These are phyloP conservation scores for Eustalomyia histrio DNA, from an alignment of 2,888 invertebrate genomes.

Conservation along the genomic window DNA sequence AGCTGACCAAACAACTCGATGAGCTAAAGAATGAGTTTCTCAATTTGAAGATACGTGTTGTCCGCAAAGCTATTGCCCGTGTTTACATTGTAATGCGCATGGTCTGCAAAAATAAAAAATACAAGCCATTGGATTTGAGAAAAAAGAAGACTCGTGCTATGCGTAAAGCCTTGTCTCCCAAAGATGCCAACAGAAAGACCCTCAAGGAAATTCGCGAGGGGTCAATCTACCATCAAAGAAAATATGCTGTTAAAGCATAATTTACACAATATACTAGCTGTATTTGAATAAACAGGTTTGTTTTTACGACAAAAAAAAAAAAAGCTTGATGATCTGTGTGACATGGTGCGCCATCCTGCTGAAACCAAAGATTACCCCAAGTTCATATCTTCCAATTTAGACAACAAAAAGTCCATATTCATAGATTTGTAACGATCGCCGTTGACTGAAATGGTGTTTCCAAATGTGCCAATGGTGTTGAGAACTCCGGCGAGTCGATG, in stretches of 20 bases:
- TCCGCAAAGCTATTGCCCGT: constrained; percentile 98
- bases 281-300: neutral
- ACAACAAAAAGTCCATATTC: no score
- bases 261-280: neutral
- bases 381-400: no score
- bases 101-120: constrained; percentile 96
- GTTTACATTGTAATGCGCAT: constrained; percentile 98
- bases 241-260: constrained; percentile 98
- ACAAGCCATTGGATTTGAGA: constrained; percentile 97
- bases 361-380: no score
- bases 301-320: no score
- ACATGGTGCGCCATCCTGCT: no score
- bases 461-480: no score
- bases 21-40: constrained; percentile 98
- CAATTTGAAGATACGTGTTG: constrained; percentile 95
- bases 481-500: no score
- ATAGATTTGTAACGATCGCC: no score
- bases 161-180: constrained; percentile 92
- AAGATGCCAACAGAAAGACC: constrained; percentile 92
- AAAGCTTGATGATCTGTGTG: no score
- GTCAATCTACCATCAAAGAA: constrained; percentile 92
- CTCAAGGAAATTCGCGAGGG: constrained; percentile 93
- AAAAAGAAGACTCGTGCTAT: constrained; percentile 98
- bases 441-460: no score
- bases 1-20: constrained; percentile 97